These are phyloP conservation scores for Aphelocoma coerulescens DNA, from an alignment of 2,113 vertebrate species.

Conservation along the genomic window DNA sequence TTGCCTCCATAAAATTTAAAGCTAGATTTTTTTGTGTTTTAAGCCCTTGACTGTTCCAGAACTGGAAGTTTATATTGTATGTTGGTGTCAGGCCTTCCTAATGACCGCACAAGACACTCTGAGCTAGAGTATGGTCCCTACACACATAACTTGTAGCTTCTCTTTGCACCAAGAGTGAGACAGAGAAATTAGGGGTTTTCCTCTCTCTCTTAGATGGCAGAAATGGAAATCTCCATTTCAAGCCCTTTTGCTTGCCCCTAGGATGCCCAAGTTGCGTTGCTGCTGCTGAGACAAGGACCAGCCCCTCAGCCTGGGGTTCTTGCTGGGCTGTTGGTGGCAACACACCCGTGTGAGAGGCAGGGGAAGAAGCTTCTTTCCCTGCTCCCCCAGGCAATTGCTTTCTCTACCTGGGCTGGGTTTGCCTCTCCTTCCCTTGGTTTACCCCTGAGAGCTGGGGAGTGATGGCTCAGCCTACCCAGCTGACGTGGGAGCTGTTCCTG, in stretches of 20 bases:
- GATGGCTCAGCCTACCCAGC: not conserved
- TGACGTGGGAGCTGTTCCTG: not conserved
- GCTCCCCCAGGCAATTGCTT: not conserved
- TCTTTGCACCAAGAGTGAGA: not conserved
- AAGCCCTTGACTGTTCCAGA: not conserved
- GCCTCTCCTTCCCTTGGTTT: not conserved
- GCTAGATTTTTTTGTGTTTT: not conserved
- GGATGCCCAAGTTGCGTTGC: not conserved
- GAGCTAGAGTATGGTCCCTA: not conserved
- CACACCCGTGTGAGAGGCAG: not conserved
- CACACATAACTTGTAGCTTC: not conserved
- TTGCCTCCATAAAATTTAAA: not conserved
- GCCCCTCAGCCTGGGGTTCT: not conserved
- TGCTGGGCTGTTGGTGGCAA: not conserved
- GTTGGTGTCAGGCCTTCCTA: not conserved
- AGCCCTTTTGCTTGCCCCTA: not conserved
- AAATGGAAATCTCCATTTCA: not conserved
- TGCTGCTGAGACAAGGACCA: not conserved
- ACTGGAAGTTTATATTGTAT: not conserved
- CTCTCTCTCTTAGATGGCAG: not conserved
- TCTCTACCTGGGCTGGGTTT: not conserved
- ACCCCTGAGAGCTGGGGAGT: not conserved
- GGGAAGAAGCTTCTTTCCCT: not conserved
- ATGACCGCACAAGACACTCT: accelerated
- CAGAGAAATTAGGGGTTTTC: not conserved